Percentiles rank a stretch among this genome's conserved stretches.
phyloP scores from a whole-genome alignment of 2,113 vertebrate genomes.

The Butastur rufipennis region DNA sequence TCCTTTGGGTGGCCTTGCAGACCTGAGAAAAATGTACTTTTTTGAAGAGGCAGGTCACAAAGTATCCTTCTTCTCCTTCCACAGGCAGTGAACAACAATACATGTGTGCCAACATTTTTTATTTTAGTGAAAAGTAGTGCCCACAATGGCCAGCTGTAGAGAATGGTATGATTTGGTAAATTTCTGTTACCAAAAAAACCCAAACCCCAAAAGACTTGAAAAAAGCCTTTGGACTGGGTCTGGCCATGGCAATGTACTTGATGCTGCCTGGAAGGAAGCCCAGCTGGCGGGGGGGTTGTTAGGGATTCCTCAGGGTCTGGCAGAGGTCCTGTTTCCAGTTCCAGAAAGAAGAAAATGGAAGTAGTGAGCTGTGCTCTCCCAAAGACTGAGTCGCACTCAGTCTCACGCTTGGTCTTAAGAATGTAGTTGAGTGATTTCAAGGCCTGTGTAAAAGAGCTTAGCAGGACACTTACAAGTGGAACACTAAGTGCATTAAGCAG shows the following conservation, averaged over 20 bases:
- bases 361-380: neutral
- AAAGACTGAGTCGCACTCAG: neutral
- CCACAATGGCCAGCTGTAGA: neutral
- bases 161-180: neutral
- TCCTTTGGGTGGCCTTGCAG: neutral
- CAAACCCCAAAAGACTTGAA: neutral
- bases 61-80: neutral
- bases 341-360: neutral
- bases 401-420: neutral
- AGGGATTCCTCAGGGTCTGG: neutral
- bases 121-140: neutral
- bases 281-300: neutral
- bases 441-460: neutral
- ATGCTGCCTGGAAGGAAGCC: neutral
- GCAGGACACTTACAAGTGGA: neutral
- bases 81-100: neutral
- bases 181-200: neutral
- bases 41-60: neutral
- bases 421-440: neutral
- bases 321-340: neutral
- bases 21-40: neutral
- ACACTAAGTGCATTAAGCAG: neutral
- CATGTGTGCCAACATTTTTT: neutral
- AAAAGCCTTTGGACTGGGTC: neutral
- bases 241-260: neutral